phyloP scores from a whole-genome alignment of 2,797 vertebrate genomes.

The Lagorchestes hirsutus region DNA sequence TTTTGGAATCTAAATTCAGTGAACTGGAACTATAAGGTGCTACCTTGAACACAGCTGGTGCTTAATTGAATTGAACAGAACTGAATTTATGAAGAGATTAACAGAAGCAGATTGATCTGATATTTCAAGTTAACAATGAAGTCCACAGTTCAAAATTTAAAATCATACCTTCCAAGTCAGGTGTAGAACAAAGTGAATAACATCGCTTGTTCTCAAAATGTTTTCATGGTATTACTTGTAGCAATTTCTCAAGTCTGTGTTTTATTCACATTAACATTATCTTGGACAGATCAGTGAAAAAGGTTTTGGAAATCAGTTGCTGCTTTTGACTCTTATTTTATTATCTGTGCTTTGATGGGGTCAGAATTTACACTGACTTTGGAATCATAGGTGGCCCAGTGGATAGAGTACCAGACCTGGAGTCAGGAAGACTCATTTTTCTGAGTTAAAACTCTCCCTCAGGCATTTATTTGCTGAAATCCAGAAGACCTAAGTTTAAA shows the following conservation, averaged over 20 bases:
- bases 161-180: not conserved
- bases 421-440: not conserved
- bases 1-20: not conserved
- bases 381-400: not conserved
- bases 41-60: not conserved
- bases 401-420: not conserved
- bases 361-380: not conserved
- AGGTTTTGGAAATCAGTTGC: not conserved
- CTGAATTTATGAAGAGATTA: not conserved
- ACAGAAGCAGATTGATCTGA: not conserved
- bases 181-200: not conserved
- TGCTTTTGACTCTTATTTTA: not conserved
- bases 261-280: not conserved
- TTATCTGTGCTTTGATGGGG: not conserved
- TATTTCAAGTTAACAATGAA: not conserved
- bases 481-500: not conserved
- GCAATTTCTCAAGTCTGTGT: not conserved
- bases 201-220: not conserved
- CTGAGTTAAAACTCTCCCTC: not conserved
- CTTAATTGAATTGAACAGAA: not conserved
- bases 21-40: not conserved
- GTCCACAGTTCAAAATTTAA: not conserved
- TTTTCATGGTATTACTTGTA: not conserved
- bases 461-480: not conserved
- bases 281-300: rapidly evolving